Base-by-base conservation (phyloP, 2,888 invertebrate species). In the Andrena bucephala region DNA sequence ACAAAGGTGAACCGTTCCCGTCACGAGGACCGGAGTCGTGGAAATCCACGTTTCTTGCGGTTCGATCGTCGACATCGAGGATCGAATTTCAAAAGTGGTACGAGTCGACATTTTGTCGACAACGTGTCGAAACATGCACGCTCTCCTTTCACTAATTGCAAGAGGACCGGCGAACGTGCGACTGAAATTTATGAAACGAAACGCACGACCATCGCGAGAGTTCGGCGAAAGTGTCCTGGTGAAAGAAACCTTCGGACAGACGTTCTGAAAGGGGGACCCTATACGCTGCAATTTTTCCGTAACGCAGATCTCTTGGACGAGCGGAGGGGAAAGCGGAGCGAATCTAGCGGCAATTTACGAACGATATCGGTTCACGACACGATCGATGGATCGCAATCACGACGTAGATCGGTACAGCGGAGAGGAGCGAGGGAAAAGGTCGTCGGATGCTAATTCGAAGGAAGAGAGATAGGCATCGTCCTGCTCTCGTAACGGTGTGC, bases 111-210 rank as follows among this genome's bases (percentile, higher is more conserved):
- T 83, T 87, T 87, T 69, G 84, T 85, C 81, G 85, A 66, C 81
- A 62, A 76, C 71, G 74, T 87, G 85, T 85, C 87, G 87, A 87
- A 87, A 87, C 74, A 57, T 59, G 24, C 74, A 69, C 67, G 79
- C 75, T 85, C 87, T 85, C 87, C 87, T 87, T 87, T 87, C 87
- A 87, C 85, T 87, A 87, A 87, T 87, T 87, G 82, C 77, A 74
- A 82, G 83, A 68, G 63, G 54, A 60, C 77, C 65, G 59, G 74
- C 73, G 86, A 81, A 81, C 79, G 71, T 85, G 84, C 67, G 84
- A 78, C 78, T 78, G 85, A 85, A 87, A 87, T 87, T 85, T 80
- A 67, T 82, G 87, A 87, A 87, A 85, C 70, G 60, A 66, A 60
- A 54, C 65, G 36, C 62, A 48, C 33, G 27, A 10, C n/a, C 3